These are phyloP conservation scores for Malthinus flaveolus DNA, from an alignment of 2,888 invertebrate genomes.

Conservation along the genomic window DNA sequence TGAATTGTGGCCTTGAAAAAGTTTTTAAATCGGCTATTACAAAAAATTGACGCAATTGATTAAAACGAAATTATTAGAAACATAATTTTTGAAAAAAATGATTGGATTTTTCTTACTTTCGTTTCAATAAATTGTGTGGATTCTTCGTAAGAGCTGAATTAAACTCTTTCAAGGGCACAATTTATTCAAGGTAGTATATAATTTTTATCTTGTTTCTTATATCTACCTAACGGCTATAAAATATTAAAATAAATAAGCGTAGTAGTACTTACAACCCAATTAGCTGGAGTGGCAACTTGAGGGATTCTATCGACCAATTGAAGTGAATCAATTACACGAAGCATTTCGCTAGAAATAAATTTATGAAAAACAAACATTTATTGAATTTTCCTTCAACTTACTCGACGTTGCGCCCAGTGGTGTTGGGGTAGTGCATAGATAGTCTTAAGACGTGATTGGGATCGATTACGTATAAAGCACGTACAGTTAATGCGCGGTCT, in stretches of 20 bases:
- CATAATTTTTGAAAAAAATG: no score
- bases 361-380: constrained; percentile 9
- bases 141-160: no score
- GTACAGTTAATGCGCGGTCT: constrained; percentile 70
- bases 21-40: no score
- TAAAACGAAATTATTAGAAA: no score
- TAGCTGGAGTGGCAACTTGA: constrained; percentile 54
- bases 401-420: constrained; percentile 86
- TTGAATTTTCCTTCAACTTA: constrained; percentile 55
- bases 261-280: constrained; percentile 44
- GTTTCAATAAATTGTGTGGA: no score
- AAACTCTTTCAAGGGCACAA: no score
- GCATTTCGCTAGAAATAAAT: constrained; percentile 71
- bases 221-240: background rate
- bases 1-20: no score
- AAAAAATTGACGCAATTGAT: no score
- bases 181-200: no score
- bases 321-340: constrained; percentile 81
- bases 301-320: constrained; percentile 73
- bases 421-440: constrained; percentile 82
- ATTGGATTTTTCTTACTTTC: no score
- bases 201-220: no score
- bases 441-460: constrained; percentile 78
- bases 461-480: constrained; percentile 79
- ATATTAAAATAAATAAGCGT: background rate